phyloP scores from a whole-genome alignment of 2,113 vertebrate species.

The Macrotis lagotis region DNA sequence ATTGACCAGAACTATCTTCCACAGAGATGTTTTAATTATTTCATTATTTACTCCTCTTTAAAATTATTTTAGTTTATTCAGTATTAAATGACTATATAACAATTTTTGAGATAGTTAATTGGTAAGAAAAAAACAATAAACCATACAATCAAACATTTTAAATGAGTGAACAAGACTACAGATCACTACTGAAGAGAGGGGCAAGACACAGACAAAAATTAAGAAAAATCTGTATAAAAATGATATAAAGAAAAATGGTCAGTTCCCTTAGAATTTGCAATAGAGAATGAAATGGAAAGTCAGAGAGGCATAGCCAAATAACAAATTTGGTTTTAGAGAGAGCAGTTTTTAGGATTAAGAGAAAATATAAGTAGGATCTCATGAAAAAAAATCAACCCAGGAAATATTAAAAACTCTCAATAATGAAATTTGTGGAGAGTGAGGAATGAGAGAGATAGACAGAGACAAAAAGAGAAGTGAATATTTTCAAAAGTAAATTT shows the following conservation, averaged over 20 bases:
- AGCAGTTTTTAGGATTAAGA: not conserved
- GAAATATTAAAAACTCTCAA: not conserved
- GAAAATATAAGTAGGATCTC: not conserved
- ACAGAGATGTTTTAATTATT: slow-evolving; percentile 10
- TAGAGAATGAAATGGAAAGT: not conserved
- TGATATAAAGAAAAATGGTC: not conserved
- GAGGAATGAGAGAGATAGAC: not conserved
- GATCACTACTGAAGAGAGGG: not conserved
- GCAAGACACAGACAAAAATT: not conserved
- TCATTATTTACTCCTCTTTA: not conserved
- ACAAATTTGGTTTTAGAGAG: not conserved
- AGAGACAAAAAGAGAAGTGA: not conserved
- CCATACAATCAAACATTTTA: not conserved
- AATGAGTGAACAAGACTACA: not conserved
- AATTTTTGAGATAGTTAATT: not conserved
- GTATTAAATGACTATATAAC: not conserved
- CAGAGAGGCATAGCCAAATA: not conserved
- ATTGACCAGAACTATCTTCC: not conserved
- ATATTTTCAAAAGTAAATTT: not conserved
- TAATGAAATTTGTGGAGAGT: not conserved
- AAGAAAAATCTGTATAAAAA: not conserved
- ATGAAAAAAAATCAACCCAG: not conserved
- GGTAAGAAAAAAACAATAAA: not conserved
- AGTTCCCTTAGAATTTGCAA: not conserved
- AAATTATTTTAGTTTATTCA: not conserved